Evolutionary conservation across 2,888 invertebrate species (phyloP).

Genomic region (Megalurothrips usitatus): DNA sequence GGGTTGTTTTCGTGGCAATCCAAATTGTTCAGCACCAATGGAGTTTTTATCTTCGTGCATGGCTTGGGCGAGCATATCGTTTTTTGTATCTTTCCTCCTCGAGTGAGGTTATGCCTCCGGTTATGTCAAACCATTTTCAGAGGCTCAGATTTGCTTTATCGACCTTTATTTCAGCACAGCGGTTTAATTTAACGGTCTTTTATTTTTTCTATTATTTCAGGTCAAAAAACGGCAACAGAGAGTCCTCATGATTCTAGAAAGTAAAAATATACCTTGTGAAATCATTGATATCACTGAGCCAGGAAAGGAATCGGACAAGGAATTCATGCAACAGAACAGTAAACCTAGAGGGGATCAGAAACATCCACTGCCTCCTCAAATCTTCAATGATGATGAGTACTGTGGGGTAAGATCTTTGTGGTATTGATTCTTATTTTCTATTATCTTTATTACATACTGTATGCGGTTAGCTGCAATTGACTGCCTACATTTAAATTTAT

Average conservation of each 20-base stretch:
- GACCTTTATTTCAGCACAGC: not conserved
- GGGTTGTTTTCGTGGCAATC: conserved; percentile 13
- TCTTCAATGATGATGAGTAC: conserved; percentile 88
- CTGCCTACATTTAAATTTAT: not conserved
- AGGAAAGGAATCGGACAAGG: conserved; percentile 79
- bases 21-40: conserved; percentile 22
- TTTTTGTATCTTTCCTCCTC: too few species aligned
- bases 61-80: not conserved
- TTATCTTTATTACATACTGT: conserved; percentile 2
- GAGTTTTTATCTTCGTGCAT: conserved; percentile 19
- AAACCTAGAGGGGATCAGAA: conserved; percentile 69
- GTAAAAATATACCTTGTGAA: conserved; percentile 84
- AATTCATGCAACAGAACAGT: conserved; percentile 86
- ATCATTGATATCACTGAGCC: conserved; percentile 93
- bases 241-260: conserved; percentile 88
- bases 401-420: conserved; percentile 68
- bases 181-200: not conserved
- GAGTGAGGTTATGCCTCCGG: conserved; percentile 12
- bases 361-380: conserved; percentile 85
- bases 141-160: not conserved
- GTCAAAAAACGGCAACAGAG: conserved; percentile 94
- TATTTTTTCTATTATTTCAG: conserved; percentile 50
- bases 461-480: too few species aligned
- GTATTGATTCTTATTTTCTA: conserved; percentile 20
- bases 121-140: conserved; percentile 4